Conservation (phyloP, 2,797 vertebrate genomes). For the Schizopygopsis pylzovi region DNA sequence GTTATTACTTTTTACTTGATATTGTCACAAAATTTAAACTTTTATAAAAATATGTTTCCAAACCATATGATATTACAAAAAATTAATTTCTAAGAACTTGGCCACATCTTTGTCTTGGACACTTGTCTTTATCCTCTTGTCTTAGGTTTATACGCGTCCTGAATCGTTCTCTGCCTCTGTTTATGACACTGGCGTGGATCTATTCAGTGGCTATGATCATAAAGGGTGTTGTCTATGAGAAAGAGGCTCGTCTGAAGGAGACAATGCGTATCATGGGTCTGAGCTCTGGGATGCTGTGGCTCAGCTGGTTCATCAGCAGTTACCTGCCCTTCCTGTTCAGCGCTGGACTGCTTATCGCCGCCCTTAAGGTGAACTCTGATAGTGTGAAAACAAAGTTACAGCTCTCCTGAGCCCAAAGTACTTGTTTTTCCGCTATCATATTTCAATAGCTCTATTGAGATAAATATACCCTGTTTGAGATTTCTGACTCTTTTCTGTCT, state of each 20-base stretch:
- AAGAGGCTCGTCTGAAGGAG: constrained; percentile 89
- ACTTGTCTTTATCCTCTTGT: neutral
- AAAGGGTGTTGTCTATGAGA: constrained; percentile 91
- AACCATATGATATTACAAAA: neutral
- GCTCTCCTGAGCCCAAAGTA: neutral
- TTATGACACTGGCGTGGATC: constrained; percentile 93
- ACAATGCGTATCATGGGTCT: constrained; percentile 94
- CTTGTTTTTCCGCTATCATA: neutral
- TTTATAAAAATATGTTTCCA: no score
- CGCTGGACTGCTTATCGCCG: constrained; percentile 79
- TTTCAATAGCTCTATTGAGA: neutral
- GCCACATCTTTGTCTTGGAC: neutral
- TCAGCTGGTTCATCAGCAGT: constrained; percentile 93
- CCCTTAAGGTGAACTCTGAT: constrained; percentile 82
- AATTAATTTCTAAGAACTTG: neutral
- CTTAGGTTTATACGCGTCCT: constrained; percentile 87
- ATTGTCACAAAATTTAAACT: neutral
- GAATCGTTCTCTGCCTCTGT: constrained; percentile 88
- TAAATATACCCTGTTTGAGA: neutral
- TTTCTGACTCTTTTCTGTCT: neutral
- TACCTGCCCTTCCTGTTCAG: constrained; percentile 87
- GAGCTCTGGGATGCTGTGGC: constrained; percentile 83
- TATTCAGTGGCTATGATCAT: constrained; percentile 93
- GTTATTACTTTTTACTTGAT: neutral
- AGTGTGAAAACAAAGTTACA: neutral